phyloP scores from a whole-genome alignment of 2,888 invertebrate genomes.

The Brachycybe producta region DNA sequence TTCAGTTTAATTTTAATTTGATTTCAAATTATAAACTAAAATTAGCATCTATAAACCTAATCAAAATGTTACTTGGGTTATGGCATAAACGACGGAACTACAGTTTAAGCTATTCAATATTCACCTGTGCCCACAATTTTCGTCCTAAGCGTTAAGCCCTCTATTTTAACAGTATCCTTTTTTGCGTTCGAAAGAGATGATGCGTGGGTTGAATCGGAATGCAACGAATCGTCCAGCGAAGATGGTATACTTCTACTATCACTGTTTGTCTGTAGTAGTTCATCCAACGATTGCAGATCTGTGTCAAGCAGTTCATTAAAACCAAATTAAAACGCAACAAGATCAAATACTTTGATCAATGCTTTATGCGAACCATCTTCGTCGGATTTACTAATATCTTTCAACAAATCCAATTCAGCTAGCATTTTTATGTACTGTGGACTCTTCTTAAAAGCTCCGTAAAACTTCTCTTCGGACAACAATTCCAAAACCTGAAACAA shows the following conservation, averaged over 20 bases:
- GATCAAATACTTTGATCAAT: background rate
- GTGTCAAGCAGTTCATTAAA: background rate
- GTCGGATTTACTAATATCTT: constrained; percentile 33
- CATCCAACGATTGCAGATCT: constrained; percentile 18
- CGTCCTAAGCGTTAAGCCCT: background rate
- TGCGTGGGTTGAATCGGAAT: constrained; percentile 3
- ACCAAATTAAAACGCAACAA: background rate
- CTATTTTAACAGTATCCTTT: background rate
- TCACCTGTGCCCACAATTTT: constrained; percentile 14
- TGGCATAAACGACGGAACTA: no score
- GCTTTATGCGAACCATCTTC: constrained; percentile 19
- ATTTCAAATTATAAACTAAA: no score
- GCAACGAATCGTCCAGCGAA: constrained; percentile 12
- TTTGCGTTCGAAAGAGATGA: no score
- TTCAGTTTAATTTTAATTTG: no score
- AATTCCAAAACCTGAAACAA: constrained; percentile 27
- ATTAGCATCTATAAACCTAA: no score
- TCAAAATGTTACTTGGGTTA: background rate
- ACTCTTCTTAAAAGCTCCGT: constrained; percentile 52
- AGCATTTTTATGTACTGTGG: constrained; percentile 54
- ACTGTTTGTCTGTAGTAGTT: constrained; percentile 2
- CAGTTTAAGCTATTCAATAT: background rate
- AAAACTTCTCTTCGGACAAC: constrained; percentile 43
- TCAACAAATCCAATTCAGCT: constrained; percentile 55
- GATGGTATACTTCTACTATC: constrained; percentile 16